phyloP scores from a whole-genome alignment of 92 coral and sea anemone species.

The Pocillopora meandrina region DNA sequence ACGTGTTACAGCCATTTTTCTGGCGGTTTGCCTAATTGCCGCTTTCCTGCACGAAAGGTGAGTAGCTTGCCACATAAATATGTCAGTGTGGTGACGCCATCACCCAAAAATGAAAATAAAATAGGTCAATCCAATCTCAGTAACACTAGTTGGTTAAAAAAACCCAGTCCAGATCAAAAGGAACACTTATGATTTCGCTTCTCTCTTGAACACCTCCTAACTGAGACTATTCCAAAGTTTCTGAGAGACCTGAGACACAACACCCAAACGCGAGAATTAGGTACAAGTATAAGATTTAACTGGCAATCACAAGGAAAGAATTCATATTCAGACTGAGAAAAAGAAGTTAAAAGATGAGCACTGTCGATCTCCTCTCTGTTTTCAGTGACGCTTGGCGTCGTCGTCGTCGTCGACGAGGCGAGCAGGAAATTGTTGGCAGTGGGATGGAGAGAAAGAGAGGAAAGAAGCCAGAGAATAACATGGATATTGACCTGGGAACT shows the following conservation, averaged over 20 bases:
- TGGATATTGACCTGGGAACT: not conserved
- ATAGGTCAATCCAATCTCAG: too few relatives aligned
- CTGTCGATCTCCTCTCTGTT: not conserved
- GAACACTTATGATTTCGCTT: too few relatives aligned
- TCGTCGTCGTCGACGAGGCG: not conserved
- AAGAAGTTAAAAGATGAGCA: not conserved
- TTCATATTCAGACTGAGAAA: too few relatives aligned
- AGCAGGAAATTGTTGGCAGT: not conserved
- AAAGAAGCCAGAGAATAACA: not conserved
- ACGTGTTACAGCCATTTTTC: constrained; percentile 1
- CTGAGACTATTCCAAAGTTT: too few relatives aligned
- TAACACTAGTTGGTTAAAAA: too few relatives aligned
- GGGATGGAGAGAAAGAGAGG: not conserved
- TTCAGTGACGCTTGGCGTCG: not conserved
- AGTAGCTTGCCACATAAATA: not conserved
- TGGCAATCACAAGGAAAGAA: too few relatives aligned
- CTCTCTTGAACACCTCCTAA: too few relatives aligned
- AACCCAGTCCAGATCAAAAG: too few relatives aligned
- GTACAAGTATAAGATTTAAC: too few relatives aligned
- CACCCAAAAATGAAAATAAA: too few relatives aligned
- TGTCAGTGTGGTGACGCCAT: not conserved
- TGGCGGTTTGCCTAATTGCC: not conserved
- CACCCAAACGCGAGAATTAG: too few relatives aligned
- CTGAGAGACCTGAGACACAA: too few relatives aligned
- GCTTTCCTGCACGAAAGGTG: constrained; percentile 12